Conservation (phyloP, 2,888 invertebrate species). For the Abscondita cerata region DNA sequence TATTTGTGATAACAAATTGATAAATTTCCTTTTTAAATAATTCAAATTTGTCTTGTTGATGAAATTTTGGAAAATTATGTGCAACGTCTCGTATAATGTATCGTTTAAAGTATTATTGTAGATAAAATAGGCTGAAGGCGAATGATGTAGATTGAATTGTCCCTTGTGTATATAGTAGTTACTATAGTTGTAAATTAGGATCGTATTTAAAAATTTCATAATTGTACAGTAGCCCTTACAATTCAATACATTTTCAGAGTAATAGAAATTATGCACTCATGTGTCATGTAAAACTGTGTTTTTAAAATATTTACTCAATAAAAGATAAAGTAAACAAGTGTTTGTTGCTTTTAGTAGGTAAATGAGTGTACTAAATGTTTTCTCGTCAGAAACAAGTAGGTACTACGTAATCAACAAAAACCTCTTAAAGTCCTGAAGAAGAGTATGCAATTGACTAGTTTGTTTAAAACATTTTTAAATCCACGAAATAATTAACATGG, state of each 20-base stretch:
- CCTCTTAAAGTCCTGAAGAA: too few relatives aligned
- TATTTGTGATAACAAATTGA: too few relatives aligned
- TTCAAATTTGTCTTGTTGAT: too few relatives aligned
- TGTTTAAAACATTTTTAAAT: too few relatives aligned
- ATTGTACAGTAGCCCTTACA: constrained; percentile 39
- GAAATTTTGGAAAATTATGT: too few relatives aligned
- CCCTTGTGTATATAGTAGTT: constrained; percentile 33
- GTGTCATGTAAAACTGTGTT: constrained; percentile 35
- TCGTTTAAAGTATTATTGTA: background rate
- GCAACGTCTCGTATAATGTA: too few relatives aligned
- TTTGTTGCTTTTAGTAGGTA: background rate
- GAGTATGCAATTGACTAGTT: too few relatives aligned
- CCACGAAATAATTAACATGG: too few relatives aligned
- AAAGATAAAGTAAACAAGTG: constrained; percentile 3
- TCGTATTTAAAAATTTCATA: constrained; percentile 36
- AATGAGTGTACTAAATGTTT: background rate
- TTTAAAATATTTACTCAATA: constrained; percentile 35
- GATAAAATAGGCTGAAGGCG: constrained; percentile 1
- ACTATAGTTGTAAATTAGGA: constrained; percentile 34
- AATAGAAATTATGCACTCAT: constrained; percentile 27
- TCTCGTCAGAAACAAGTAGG: too few relatives aligned
- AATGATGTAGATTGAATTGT: constrained; percentile 10
- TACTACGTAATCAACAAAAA: too few relatives aligned
- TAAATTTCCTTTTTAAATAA: too few relatives aligned
- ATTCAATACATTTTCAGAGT: constrained; percentile 14